Base-by-base conservation (phyloP, 1,140 invertebrate species). In the Branchinecta lindahli region DNA sequence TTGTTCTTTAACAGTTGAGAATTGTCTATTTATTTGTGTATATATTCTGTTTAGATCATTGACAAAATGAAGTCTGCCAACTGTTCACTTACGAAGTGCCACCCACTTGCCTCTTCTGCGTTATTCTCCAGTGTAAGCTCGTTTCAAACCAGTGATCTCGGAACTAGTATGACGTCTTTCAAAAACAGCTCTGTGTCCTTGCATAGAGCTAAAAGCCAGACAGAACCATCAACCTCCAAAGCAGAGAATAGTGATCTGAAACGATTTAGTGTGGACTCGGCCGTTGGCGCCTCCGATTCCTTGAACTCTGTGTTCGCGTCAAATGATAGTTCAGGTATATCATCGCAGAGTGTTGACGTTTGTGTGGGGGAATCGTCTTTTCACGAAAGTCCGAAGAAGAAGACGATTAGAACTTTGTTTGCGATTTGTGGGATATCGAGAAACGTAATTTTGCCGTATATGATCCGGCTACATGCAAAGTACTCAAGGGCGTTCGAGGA, bases 11-110 rank as follows among this genome's bases (percentile, higher is more conserved):
- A 33, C 33, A 33, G 33, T 33, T 33, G 33, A 33, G 33, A 33
- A 33, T 33, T 33, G 33, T 33, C 33, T 5, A 33, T 33, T 33
- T 33, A 33, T 33, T 33, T 33, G 33, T 33, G 33, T 33, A 33
- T 33, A 33, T 33, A 33, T 33, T 33, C 1, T 33, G 33, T 33
- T 33, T 61, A 61, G 52, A 61, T 61, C 12, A 61, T 61, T 61
- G 52, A 61, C 18, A 61, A 61, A 20, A 61, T 61, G 52, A 61
- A 61, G 52, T 61, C 52, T 12, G 52, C 52, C 12, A 61, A 61
- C 52, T 61, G 52, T 6, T 61, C 52, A 61, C 18, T 61, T 12
- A 61, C 6, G 12, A 12, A 61, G 52, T 61, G 52, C 18, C 52
- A 61, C 52, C 52, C 52, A 15, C 18, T 61, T 15, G 52, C 52